These are phyloP conservation scores for Chrosomus eos DNA, from an alignment of 2,797 vertebrate species.

Conservation along the genomic window DNA sequence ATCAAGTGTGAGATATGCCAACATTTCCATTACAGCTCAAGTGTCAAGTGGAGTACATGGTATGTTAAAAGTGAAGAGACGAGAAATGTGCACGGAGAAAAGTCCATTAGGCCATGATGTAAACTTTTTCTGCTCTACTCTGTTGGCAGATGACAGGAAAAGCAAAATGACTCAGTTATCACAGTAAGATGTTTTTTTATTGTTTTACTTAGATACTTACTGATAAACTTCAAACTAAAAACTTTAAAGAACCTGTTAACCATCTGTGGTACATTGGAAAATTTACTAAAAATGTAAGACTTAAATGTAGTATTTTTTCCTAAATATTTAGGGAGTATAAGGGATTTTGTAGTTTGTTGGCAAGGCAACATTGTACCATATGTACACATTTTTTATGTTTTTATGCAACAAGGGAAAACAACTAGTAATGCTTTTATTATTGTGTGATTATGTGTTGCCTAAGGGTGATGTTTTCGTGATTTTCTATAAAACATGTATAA, in stretches of 20 bases:
- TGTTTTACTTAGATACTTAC: neutral
- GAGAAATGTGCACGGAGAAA: conserved; percentile 2
- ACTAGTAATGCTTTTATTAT: neutral
- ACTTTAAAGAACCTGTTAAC: neutral
- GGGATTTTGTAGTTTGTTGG: too few species aligned
- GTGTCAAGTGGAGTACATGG: conserved; percentile 22
- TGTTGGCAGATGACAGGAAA: conserved; percentile 9
- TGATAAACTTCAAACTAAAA: neutral
- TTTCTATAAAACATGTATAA: neutral
- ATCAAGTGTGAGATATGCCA: conserved; percentile 62
- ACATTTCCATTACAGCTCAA: conserved; percentile 51
- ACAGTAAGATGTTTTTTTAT: neutral
- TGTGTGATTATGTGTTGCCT: neutral
- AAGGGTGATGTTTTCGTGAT: neutral
- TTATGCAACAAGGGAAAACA: too few species aligned
- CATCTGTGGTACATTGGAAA: neutral
- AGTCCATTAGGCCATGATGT: conserved; percentile 45
- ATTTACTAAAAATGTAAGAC: neutral
- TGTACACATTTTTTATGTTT: too few species aligned
- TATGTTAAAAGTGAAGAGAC: conserved; percentile 45
- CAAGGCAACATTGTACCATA: too few species aligned
- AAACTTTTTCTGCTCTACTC: conserved; percentile 20
- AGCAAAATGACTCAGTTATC: neutral
- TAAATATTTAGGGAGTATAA: too few species aligned
- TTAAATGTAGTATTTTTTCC: too few species aligned